Evolutionary conservation across 2,888 invertebrate species (phyloP), one percentile per base, ranked within the genome.

Genomic region (Phanerotoma sp.): DNA sequence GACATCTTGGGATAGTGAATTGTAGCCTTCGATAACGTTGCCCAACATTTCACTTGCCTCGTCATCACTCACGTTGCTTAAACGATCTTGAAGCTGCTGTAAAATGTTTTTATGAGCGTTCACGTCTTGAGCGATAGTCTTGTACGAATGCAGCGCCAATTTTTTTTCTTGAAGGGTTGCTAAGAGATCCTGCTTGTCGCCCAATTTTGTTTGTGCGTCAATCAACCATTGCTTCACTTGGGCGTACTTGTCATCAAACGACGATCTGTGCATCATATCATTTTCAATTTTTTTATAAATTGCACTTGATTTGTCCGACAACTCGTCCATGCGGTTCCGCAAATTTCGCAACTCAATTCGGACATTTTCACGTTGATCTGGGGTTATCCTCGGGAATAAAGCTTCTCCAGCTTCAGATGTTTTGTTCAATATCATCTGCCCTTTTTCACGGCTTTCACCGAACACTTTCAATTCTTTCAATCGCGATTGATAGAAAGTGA

Each of bases 201-300:
- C 84, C 30, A 93, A 80, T 71, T 89, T 89, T 45, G 84, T 83
- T 72, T 90, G 88, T 1, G 86, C 85, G 65, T 93, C 93, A 51
- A 83, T 82, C 22, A 96, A 83, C 91, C 96, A 96, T 70, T 88
- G 86, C 63, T 88, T 87, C 6, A 95, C 87, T 46, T 94, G 93
- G 42, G 87, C 87, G 64, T 91, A 89, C 60, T 92, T 93, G 66
- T 96, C 95, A 73, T 96, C 95, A 74, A 96, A 93, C 1, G 94
- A 93, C 4, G 93, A 91, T 76, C 95, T 85, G 67, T 95, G 93
- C 73, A 94, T 89, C 58, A 96, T 84, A 33, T 91, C 88, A 1
- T 88, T 89, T 80, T 96, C 96, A 15, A 94, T 88, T 67, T 89
- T 88, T 74, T 94, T 93, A 62, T 93, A 86, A 2, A 93, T 85